Evolutionary conservation across 2,797 vertebrate species (phyloP).

Genomic region (Sebastes glaucus): DNA sequence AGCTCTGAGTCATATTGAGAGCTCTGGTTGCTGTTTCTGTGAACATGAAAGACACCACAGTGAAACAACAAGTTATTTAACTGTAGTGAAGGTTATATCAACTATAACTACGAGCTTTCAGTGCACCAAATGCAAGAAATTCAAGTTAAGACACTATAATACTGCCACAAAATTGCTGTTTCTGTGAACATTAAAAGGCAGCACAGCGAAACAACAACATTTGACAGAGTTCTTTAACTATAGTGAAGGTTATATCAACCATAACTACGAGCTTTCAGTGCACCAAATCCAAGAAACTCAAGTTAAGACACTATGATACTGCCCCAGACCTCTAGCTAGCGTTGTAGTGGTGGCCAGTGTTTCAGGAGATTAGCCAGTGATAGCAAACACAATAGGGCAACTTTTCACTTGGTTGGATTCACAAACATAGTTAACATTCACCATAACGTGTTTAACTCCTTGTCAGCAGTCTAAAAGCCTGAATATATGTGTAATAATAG

Average conservation of each 20-base stretch:
- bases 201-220: not conserved
- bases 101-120: no score
- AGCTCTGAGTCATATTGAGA: not conserved
- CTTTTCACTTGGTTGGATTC: conserved; percentile 19
- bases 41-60: not conserved
- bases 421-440: not conserved
- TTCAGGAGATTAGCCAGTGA: not conserved
- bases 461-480: not conserved
- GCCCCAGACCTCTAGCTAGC: not conserved
- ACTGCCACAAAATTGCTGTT: not conserved
- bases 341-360: not conserved
- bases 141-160: not conserved
- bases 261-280: not conserved
- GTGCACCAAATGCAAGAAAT: no score
- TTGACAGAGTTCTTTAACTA: not conserved
- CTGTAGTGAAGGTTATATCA: not conserved
- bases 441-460: no score
- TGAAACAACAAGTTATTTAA: not conserved
- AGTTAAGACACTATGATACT: not conserved
- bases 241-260: not conserved
- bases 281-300: no score
- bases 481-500: not conserved
- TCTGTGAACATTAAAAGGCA: not conserved
- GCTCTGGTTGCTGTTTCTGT: not conserved
- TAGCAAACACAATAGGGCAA: not conserved